A percentile compares a stretch with the other conserved stretches of the same genome.
These are phyloP conservation scores for Teleiodes luculella DNA, from an alignment of 2,888 invertebrate species.

Conservation along the genomic window DNA sequence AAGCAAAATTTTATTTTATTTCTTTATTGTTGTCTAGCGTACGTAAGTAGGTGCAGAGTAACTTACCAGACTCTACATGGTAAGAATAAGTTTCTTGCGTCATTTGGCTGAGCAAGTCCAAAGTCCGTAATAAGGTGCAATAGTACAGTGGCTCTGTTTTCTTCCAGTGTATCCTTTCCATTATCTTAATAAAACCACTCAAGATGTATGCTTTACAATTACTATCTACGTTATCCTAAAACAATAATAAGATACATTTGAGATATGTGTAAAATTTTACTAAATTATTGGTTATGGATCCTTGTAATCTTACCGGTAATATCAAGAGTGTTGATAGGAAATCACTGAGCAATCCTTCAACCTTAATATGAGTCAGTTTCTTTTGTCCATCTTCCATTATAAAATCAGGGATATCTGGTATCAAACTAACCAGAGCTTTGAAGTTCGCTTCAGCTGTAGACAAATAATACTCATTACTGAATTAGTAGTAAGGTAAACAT, in stretches of 20 bases:
- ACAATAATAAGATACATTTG: no score
- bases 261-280: no score
- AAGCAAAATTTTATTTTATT: background rate
- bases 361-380: conserved; percentile 84
- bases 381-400: conserved; percentile 86
- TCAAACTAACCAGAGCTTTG: conserved; percentile 89
- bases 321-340: conserved; percentile 90
- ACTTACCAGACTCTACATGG: conserved; percentile 87
- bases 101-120: conserved; percentile 88
- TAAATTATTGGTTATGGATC: no score
- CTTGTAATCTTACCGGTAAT: conserved; percentile 87
- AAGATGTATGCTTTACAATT: conserved; percentile 89
- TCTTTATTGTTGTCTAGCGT: background rate
- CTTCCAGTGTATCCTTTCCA: conserved; percentile 86
- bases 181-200: conserved; percentile 87
- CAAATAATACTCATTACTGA: no score
- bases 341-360: conserved; percentile 84
- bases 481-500: no score
- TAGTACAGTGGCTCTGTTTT: conserved; percentile 82
- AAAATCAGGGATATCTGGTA: conserved; percentile 86
- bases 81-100: conserved; percentile 91
- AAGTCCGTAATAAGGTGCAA: conserved; percentile 84
- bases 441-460: conserved; percentile 93
- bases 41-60: background rate
- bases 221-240: conserved; percentile 90